These are phyloP conservation scores for Gallirallus australis DNA, from an alignment of 2,797 vertebrate species.

Conservation along the genomic window DNA sequence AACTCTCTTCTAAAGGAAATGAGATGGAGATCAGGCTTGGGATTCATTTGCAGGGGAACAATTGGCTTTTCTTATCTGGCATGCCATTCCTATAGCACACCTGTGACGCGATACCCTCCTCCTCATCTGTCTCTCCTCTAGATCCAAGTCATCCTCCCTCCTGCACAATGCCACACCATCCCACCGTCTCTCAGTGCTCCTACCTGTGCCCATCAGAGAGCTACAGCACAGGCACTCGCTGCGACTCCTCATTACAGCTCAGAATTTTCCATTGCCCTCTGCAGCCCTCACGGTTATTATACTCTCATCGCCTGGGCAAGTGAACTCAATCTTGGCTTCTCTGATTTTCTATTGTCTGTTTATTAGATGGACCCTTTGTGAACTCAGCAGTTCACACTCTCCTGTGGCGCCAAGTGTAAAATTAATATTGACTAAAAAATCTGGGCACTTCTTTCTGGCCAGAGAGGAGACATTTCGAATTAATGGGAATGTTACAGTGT, in stretches of 20 bases:
- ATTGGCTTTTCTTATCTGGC: neutral
- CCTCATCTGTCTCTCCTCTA: conserved; percentile 17
- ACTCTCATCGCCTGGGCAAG: conserved; percentile 17
- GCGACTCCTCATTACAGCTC: conserved; percentile 26
- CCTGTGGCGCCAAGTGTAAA: conserved; percentile 76
- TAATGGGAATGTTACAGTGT: conserved; percentile 62
- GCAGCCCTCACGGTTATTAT: conserved; percentile 58
- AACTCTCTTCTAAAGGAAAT: neutral
- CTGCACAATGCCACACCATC: neutral
- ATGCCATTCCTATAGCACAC: neutral
- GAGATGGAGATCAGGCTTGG: neutral
- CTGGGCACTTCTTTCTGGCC: conserved; percentile 63
- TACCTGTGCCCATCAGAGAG: neutral
- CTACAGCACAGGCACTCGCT: neutral
- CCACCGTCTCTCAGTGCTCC: neutral
- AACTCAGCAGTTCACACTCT: conserved; percentile 68
- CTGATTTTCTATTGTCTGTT: conserved; percentile 70
- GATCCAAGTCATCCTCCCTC: conserved; percentile 1
- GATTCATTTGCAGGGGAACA: neutral
- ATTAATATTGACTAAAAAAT: conserved; percentile 78
- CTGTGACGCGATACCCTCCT: neutral
- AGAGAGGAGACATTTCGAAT: conserved; percentile 57
- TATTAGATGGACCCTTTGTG: conserved; percentile 69
- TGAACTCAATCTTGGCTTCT: conserved; percentile 52
- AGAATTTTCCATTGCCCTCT: conserved; percentile 57